Evolutionary conservation across 2,888 invertebrate species (phyloP), one percentile per base, ranked within the genome.

Genomic region (Malthinus seriepunctatus): DNA sequence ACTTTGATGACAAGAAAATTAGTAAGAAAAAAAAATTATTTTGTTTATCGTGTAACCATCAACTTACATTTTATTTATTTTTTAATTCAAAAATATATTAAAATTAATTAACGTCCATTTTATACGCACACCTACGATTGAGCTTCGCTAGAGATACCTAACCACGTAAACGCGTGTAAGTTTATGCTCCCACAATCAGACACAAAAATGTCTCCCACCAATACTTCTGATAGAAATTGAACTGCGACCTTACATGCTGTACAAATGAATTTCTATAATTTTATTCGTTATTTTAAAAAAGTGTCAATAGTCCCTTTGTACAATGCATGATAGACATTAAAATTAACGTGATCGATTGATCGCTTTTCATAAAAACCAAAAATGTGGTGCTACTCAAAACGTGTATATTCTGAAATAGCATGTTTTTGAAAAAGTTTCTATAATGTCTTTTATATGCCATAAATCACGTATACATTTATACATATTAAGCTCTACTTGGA

Each of bases 191-290:
- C 39, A n/a, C 39, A 42, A 23, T 42, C 39, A 9, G 39, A 42
- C 15, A 42, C 15, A 42, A 42, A 42, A 42, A 42, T 42, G 39
- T 45, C 52, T 37, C 52, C 52, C 37, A 46, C 52, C 14, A 23
- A 35, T 31, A 10, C n/a, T 9, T 9, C 8, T 45, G 52, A 52
- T 52, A 52, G 37, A 11, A 45, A 11, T 35, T 52, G 52, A 52
- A 52, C 52, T 52, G 52, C 46, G 52, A 52, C 52, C 52, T 52
- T 46, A 35, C 34, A 23, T 23, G 23, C 23, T 23, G 5, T 5
- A 23, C 23, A 23, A 23, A 23, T 23, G 23, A 23, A 5, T 23
- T 23, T 23, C 3, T 3, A 23, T 23, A 23, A 3, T 23, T 23
- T 23, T 23, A 23, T 23, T 23, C 23, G 23, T 23, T 23, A 23